Evolutionary conservation across 1,140 invertebrate genomes (phyloP).

Genomic region (Bombus superbus): DNA sequence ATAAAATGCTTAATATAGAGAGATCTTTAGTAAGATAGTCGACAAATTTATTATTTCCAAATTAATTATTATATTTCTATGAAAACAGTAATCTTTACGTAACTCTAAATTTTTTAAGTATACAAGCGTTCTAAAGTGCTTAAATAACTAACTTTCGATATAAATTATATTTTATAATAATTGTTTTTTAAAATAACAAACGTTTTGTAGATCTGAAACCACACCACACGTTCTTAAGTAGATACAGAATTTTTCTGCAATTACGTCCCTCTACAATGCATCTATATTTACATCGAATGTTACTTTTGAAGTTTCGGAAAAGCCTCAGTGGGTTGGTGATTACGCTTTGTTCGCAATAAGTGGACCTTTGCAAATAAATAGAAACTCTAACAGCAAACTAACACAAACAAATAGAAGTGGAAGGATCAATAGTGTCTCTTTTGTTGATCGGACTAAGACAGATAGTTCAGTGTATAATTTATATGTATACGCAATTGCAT

Average conservation of each 20-base stretch:
- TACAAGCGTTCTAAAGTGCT: too few species aligned
- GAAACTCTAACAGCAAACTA: not conserved
- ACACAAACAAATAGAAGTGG: not conserved
- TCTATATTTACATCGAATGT: not conserved
- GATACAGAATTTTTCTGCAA: not conserved
- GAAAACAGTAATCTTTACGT: too few species aligned
- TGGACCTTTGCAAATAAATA: not conserved
- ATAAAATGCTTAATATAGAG: too few species aligned
- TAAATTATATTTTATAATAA: too few species aligned
- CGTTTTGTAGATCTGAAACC: not conserved
- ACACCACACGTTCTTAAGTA: not conserved
- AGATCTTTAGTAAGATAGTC: too few species aligned
- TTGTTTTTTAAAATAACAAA: not conserved
- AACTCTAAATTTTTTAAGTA: too few species aligned
- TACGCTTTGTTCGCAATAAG: not conserved
- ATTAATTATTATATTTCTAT: too few species aligned
- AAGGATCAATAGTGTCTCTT: not conserved
- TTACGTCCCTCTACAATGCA: not conserved
- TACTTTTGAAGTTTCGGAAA: not conserved
- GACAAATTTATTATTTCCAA: too few species aligned
- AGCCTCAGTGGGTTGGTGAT: not conserved
- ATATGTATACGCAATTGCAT: not conserved
- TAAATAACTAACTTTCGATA: too few species aligned
- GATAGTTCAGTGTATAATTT: not conserved
- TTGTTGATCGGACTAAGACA: not conserved